A percentile compares a stretch with the other conserved stretches of the same genome.
phyloP scores from a whole-genome alignment of 2,888 invertebrate genomes.

The Corbicula japonica region DNA sequence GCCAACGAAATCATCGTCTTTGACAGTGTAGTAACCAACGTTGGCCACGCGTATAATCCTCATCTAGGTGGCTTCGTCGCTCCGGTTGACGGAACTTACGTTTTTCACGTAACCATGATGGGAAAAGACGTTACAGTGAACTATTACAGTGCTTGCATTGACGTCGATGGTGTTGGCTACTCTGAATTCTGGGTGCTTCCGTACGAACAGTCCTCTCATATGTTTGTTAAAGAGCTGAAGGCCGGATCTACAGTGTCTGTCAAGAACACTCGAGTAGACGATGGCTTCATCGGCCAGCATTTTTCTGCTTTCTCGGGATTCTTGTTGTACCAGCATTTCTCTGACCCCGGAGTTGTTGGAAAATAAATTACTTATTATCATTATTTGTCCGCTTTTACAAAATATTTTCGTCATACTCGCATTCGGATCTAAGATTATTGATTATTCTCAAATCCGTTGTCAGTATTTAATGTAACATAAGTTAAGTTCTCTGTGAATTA shows the following conservation, averaged over 20 bases:
- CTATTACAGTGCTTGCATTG: slow-evolving; percentile 11
- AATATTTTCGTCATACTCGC: no score
- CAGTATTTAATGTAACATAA: no score
- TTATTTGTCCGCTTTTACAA: no score
- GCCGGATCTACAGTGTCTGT: slow-evolving; percentile 13
- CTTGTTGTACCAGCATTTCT: slow-evolving; percentile 10
- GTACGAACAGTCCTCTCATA: slow-evolving; percentile 25
- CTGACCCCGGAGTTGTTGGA: not conserved
- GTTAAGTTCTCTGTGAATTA: no score
- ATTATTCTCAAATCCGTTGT: no score
- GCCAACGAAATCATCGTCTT: slow-evolving; percentile 21
- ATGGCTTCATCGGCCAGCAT: slow-evolving; percentile 28
- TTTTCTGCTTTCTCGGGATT: slow-evolving; percentile 24
- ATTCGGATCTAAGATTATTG: no score
- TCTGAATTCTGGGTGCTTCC: slow-evolving; percentile 2
- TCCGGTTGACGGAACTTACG: slow-evolving; percentile 22
- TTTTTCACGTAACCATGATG: slow-evolving; percentile 34
- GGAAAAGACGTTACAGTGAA: slow-evolving; percentile 7
- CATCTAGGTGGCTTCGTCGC: slow-evolving; percentile 7
- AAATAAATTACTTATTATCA: slow-evolving; percentile 11
- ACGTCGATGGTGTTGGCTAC: slow-evolving; percentile 1
- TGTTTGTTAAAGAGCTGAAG: slow-evolving; percentile 14
- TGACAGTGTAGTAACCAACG: slow-evolving; percentile 9
- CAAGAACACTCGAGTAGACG: slow-evolving; percentile 8
- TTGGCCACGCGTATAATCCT: slow-evolving; percentile 7